A percentile compares a stretch with the other conserved stretches of the same genome.
Conservation (phyloP, 2,888 invertebrate species). For the Caenorhabditis auriculariae region DNA sequence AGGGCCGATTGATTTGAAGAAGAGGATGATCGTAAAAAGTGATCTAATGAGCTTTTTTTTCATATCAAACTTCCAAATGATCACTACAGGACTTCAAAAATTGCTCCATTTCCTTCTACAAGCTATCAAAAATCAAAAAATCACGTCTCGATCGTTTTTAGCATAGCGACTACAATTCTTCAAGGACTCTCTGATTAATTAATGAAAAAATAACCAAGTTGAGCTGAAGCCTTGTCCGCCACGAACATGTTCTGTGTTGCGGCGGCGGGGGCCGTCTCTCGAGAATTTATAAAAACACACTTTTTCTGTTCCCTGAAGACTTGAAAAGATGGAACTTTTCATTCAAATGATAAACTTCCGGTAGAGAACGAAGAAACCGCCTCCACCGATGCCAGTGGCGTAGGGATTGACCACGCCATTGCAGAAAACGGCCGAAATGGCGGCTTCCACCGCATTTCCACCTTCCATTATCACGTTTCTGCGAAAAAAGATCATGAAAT, state of each 20-base stretch:
- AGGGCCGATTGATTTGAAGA: constrained; percentile 45
- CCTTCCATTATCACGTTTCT: constrained; percentile 74
- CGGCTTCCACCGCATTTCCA: constrained; percentile 77
- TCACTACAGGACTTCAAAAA: too few relatives aligned
- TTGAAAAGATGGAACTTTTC: neutral
- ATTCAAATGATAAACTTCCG: constrained; percentile 64
- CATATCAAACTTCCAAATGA: too few relatives aligned
- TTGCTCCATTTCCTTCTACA: constrained; percentile 2
- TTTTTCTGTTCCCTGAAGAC: constrained; percentile 21
- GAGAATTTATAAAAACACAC: constrained; percentile 64
- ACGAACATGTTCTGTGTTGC: constrained; percentile 67
- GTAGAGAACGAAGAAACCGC: constrained; percentile 82
- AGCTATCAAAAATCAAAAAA: neutral
- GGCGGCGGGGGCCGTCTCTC: constrained; percentile 67
- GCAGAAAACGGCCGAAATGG: constrained; percentile 81
- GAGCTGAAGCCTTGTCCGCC: constrained; percentile 23
- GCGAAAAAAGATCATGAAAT: too few relatives aligned
- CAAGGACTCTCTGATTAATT: neutral
- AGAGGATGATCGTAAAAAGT: too few relatives aligned
- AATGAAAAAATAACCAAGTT: constrained; percentile 5
- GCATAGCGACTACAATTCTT: too few relatives aligned
- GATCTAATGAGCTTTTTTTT: too few relatives aligned
- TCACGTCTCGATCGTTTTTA: constrained; percentile 1
- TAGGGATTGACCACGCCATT: constrained; percentile 82
- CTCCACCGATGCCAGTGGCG: constrained; percentile 85